Evolutionary conservation across 2,888 invertebrate genomes (phyloP).

Genomic region (Hemistola chrysoprasaria): DNA sequence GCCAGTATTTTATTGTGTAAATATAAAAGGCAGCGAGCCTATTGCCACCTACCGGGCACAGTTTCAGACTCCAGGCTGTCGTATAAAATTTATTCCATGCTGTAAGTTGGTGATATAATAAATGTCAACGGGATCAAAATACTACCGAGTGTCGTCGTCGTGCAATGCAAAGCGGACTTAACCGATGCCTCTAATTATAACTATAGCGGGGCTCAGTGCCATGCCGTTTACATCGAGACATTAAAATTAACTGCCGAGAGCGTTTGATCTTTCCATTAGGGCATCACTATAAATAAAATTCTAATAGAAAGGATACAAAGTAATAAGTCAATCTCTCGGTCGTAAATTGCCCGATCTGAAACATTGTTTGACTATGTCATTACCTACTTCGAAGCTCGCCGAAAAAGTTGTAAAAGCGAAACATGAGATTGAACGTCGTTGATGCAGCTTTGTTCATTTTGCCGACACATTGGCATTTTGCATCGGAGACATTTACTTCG

Average conservation of each 20-base stretch:
- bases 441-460: conserved; percentile 31
- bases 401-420: conserved; percentile 32
- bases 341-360: conserved; percentile 44
- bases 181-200: conserved; percentile 77
- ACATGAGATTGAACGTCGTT: conserved; percentile 39
- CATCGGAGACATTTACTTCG: conserved; percentile 47
- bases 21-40: too few species aligned
- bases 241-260: conserved; percentile 77
- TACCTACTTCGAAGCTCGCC: conserved; percentile 20
- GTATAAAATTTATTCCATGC: too few species aligned
- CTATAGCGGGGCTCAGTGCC: conserved; percentile 63
- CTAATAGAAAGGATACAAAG: conserved; percentile 62
- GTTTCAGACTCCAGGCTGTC: too few species aligned
- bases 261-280: conserved; percentile 82
- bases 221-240: conserved; percentile 74
- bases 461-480: conserved; percentile 38
- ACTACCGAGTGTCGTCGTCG: conserved; percentile 47
- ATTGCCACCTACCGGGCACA: too few species aligned
- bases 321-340: conserved; percentile 61
- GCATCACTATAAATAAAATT: conserved; percentile 69
- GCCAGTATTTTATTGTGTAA: too few species aligned
- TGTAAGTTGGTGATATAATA: conserved; percentile 61
- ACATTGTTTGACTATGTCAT: conserved; percentile 42
- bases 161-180: conserved; percentile 54
- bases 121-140: conserved; percentile 72